Base-by-base conservation (phyloP, 2,797 vertebrate genomes). In the Tolypeutes matacus region DNA sequence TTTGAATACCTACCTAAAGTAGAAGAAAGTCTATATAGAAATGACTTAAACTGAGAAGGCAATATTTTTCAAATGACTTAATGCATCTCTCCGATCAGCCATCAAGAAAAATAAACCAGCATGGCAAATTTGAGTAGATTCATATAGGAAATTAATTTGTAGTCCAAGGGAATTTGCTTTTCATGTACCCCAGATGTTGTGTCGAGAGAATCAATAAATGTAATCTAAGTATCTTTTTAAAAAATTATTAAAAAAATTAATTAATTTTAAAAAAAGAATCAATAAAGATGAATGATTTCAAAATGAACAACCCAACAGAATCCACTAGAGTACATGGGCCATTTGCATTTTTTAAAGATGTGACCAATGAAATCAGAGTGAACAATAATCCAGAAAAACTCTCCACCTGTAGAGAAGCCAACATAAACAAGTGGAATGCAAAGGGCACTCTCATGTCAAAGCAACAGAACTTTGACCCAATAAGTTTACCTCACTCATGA, bases 271-370 rank as follows among this genome's bases (percentile, higher is more conserved):
- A n/a, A 39, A 39, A 39, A 39, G 39, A 39, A 39, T 96, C 96
- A 95, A 96, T 96, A 96, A 95, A 96, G 93, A 96, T 72, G 90
- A 96, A 96, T 34, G 51, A 94, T 95, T 86, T 96, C 70, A 53
- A 58, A 83, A 94, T 86, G 75, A 96, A 65, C 70, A 46, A 91
- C 78, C 58, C 70, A 42, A 31, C 17, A 2, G 62, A 88, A 96
- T 83, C 89, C 67, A 70, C 90, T 85, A 95, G 65, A 42, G 72
- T 51, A 27, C 42, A 34, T 1, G 14, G 39, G 34, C 23, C 84
- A 83, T 94, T 56, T 94, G 64, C 80, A 70, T 96, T 91, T 88
- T 76, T 96, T 49, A 89, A 78, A 88, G 78, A 36, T 8, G 42
- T 42, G 29, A 90, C 76, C 56, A 91, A 95, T 90, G 75, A 92